Evolutionary conservation across 2,797 vertebrate genomes (phyloP).

Genomic region (Chrysocyon brachyurus): DNA sequence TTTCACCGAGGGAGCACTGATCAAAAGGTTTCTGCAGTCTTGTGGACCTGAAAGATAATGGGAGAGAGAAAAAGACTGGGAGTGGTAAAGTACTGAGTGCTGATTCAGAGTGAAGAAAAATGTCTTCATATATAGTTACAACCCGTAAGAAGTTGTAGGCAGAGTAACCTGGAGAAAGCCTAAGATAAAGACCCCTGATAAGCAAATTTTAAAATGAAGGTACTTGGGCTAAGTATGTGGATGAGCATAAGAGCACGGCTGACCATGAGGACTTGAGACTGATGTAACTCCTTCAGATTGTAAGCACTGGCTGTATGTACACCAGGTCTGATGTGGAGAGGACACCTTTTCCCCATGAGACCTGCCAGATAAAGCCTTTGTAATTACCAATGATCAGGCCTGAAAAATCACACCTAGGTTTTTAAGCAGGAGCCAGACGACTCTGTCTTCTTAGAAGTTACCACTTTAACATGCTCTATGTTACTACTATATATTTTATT

Average conservation of each 20-base stretch:
- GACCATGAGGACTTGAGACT: not conserved
- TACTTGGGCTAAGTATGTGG: not conserved
- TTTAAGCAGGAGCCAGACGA: not conserved
- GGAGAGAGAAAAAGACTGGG: too few species aligned
- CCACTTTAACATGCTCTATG: not conserved
- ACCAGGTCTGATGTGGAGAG: not conserved
- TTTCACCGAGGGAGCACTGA: not conserved
- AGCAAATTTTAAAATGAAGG: not conserved
- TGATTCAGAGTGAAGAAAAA: not conserved
- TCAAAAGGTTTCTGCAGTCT: not conserved
- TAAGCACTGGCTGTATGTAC: not conserved
- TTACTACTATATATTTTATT: not conserved
- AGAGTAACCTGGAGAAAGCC: not conserved
- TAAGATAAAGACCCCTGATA: not conserved
- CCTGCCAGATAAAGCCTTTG: not conserved
- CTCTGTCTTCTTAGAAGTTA: not conserved
- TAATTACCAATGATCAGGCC: not conserved
- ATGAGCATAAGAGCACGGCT: not conserved
- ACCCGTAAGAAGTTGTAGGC: not conserved
- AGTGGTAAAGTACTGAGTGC: not conserved
- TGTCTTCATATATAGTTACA: not conserved
- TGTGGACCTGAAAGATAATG: accelerated
- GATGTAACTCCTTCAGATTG: not conserved
- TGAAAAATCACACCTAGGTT: not conserved
- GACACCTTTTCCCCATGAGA: not conserved